Evolutionary conservation across 35 echinoderm and acorn worm genomes (phyloP), one percentile per base, ranked within the genome.

Genomic region (Heliocidaris tuberculata): DNA sequence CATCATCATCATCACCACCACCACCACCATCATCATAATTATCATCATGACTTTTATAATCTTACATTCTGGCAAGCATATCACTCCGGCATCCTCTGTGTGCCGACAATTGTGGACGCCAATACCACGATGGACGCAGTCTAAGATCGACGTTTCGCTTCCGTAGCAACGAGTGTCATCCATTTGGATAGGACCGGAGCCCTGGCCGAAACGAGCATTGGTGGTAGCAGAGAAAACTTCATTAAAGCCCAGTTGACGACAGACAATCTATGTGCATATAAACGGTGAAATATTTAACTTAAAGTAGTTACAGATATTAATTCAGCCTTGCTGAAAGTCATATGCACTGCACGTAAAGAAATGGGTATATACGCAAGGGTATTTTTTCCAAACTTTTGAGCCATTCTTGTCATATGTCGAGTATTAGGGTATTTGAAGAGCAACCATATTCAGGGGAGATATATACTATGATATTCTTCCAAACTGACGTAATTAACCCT

Each of bases 91-190:
- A 92, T 97, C 97, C 56, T 97, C 97, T 2, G 31, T 31, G 60
- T 96, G 95, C 30, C 32, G 47, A 50, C 97, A 97, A 70, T 97
- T 96, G 31, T 95, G 90, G 50, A 90, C 86, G 60, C 92, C 94
- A 31, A 93, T 56, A 31, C 97, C 97, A 94, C 48, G 17, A 91
- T 97, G 95, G 2, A 5, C 4, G 54, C 97, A 97, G 47, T 96
- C 31, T 30, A 97, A 94, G 48, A 97, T 89, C 0, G 95, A 94
- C 11, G 48, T 52, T 91, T 97, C 97, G 31, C 94, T 95, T 48
- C 97, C 97, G 31, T 85, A 47, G 92, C 97, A 97, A 1, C 78
- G 49, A 29, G 95, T 93, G n/a, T 97, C 92, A 49, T 97, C 97
- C 71, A 97, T 60, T 29, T 94, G 52, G 30, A 97, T 97, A 5